Evolutionary conservation across 2,113 vertebrate species (phyloP).

Genomic region (Pionites leucogaster): DNA sequence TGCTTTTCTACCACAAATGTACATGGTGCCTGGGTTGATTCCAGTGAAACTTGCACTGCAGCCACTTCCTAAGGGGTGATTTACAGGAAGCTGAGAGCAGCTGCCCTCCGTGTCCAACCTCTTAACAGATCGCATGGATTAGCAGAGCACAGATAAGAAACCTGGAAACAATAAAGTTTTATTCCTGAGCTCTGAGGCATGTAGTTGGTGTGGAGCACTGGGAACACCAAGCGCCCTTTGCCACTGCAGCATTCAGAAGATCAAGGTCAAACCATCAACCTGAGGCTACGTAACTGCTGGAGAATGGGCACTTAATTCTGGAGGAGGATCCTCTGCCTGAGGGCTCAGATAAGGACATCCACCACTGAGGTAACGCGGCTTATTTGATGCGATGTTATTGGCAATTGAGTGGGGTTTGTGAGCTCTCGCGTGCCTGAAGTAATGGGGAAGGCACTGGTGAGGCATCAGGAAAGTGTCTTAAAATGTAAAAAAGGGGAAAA

Average conservation of each 20-base stretch:
- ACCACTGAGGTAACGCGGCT: neutral
- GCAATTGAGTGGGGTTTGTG: neutral
- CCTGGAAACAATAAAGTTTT: conserved; percentile 53
- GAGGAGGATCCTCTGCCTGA: neutral
- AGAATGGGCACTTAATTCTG: neutral
- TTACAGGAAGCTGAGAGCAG: neutral
- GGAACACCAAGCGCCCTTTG: neutral
- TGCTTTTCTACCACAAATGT: neutral
- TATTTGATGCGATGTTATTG: neutral
- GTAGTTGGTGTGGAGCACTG: neutral
- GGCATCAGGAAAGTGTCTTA: neutral
- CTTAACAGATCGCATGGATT: neutral
- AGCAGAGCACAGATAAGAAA: neutral
- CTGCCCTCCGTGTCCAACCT: neutral
- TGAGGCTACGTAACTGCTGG: neutral
- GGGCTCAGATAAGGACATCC: neutral
- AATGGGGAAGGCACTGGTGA: neutral
- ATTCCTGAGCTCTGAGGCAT: conserved; percentile 21
- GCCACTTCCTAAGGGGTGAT: neutral
- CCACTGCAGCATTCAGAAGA: neutral
- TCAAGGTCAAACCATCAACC: neutral
- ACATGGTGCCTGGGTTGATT: neutral
- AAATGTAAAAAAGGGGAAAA: neutral
- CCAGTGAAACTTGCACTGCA: neutral
- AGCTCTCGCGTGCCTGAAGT: neutral